Conservation (phyloP, 1,140 invertebrate genomes). For the Patella vulgata region DNA sequence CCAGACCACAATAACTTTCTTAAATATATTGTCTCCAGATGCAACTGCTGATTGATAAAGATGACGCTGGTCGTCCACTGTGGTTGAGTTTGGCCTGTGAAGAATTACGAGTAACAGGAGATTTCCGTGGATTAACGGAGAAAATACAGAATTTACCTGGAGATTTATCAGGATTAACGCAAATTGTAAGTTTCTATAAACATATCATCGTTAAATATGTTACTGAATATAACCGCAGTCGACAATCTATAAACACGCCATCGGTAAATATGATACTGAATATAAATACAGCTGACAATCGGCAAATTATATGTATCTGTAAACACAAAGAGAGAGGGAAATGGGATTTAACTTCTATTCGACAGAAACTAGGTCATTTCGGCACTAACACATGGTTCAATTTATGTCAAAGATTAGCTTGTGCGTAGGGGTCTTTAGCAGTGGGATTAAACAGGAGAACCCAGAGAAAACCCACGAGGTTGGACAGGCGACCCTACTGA, state of each 20-base stretch:
- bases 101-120: constrained; percentile 51
- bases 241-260: background rate
- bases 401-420: no score
- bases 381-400: no score
- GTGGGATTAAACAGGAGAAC: no score
- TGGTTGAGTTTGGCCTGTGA: constrained; percentile 53
- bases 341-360: no score
- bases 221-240: background rate
- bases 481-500: no score
- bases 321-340: no score
- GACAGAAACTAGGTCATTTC: no score
- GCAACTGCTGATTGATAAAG: constrained; percentile 33
- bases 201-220: no score
- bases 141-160: constrained; percentile 37
- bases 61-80: constrained; percentile 40
- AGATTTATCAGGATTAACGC: constrained; percentile 28
- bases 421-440: no score
- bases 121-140: constrained; percentile 36
- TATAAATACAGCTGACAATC: background rate
- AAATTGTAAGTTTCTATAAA: constrained; percentile 17
- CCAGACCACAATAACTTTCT: no score
- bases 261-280: background rate
- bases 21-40: constrained; percentile 14
- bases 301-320: no score
- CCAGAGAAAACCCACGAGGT: no score